Percentiles rank a stretch among this genome's conserved stretches.
Conservation (phyloP, 2,888 invertebrate genomes). For the Fragum fragum region DNA sequence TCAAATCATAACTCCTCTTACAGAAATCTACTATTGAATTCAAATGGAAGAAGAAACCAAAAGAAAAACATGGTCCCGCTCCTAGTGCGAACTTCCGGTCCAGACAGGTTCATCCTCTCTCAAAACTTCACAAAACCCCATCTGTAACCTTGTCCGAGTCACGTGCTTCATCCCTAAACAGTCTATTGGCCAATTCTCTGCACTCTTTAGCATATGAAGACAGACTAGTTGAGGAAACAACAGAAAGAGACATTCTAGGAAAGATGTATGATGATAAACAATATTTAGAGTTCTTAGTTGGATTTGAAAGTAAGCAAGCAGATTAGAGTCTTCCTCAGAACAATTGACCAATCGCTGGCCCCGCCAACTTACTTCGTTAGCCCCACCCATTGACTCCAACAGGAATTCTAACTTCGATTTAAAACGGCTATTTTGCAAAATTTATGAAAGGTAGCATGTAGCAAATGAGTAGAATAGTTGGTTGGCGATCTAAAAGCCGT, state of each 20-base stretch:
- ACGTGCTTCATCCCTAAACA: slow-evolving; percentile 53
- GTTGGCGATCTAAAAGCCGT: too few relatives aligned
- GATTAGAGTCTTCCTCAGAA: too few relatives aligned
- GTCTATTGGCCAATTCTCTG: slow-evolving; percentile 53
- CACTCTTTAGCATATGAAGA: slow-evolving; percentile 59
- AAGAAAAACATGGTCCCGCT: slow-evolving; percentile 42
- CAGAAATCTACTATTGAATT: slow-evolving; percentile 66
- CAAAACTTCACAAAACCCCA: slow-evolving; percentile 65
- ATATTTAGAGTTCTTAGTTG: slow-evolving; percentile 91
- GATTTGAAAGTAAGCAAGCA: slow-evolving; percentile 55
- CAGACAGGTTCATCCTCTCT: slow-evolving; percentile 65
- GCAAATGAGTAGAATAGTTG: too few relatives aligned
- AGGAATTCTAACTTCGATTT: too few relatives aligned
- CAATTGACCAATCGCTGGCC: too few relatives aligned
- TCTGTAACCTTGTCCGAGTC: slow-evolving; percentile 55
- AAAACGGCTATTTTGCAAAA: too few relatives aligned
- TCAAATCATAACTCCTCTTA: neutral
- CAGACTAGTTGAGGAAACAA: slow-evolving; percentile 69
- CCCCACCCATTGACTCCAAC: too few relatives aligned
- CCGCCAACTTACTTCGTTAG: too few relatives aligned
- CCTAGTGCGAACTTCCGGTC: slow-evolving; percentile 70
- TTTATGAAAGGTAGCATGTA: too few relatives aligned
- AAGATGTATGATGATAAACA: slow-evolving; percentile 93
- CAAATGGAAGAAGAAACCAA: slow-evolving; percentile 63
- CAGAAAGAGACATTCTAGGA: slow-evolving; percentile 89